Conservation (phyloP, 2,113 vertebrate species). For the Cochlearius cochlearius region DNA sequence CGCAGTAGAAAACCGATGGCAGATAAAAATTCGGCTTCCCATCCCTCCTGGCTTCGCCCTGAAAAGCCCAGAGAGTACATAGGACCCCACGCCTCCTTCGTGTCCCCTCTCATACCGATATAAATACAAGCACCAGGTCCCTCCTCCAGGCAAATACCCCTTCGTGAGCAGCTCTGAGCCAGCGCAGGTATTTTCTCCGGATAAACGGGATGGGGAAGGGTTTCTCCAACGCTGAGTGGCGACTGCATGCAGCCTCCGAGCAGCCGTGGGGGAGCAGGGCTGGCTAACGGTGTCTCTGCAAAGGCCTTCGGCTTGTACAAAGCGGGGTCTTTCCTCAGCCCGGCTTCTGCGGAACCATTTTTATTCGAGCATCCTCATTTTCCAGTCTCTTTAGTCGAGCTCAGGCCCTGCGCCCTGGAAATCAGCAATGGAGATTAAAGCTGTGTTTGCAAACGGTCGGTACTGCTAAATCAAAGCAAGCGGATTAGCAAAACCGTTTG, state of each 20-base stretch:
- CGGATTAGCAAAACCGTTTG: constrained; percentile 1
- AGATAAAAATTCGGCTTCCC: not conserved
- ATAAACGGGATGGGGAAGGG: not conserved
- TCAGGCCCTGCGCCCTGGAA: not conserved
- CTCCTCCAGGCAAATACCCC: not conserved
- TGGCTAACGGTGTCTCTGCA: not conserved
- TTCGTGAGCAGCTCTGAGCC: not conserved
- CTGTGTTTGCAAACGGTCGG: not conserved
- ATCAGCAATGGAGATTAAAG: not conserved
- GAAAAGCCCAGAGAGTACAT: not conserved
- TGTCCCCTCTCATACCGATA: not conserved
- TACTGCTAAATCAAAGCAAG: constrained; percentile 1
- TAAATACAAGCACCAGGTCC: not conserved
- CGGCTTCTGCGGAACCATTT: rapidly evolving
- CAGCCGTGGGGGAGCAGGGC: not conserved
- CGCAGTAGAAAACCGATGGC: not conserved
- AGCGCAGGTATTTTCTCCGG: not conserved
- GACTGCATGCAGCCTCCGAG: rapidly evolving
- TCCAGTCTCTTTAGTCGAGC: rapidly evolving
- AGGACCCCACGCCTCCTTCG: not conserved
- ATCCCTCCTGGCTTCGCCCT: not conserved
- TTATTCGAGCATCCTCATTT: not conserved
- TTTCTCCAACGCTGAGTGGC: not conserved
- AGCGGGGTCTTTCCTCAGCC: not conserved
- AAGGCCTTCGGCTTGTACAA: not conserved